Percentiles rank a stretch among this genome's conserved stretches.
Conservation (phyloP, 1,140 invertebrate species). For the Cardiocondyla obscurior region DNA sequence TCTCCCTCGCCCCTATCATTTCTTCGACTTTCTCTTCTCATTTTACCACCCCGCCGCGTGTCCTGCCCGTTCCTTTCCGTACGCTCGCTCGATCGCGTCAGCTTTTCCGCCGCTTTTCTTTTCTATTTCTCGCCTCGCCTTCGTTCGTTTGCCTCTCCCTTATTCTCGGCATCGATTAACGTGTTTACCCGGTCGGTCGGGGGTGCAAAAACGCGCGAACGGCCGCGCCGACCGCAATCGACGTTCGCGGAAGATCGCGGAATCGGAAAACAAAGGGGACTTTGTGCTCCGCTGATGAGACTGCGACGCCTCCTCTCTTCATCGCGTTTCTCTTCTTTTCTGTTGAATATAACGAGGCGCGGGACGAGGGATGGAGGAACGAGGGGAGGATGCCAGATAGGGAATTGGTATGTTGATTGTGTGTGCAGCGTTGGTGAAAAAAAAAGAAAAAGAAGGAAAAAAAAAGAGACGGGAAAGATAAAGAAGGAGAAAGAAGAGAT, state of each 20-base stretch:
- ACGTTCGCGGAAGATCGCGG: slow-evolving; percentile 61
- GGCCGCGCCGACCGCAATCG: slow-evolving; percentile 31
- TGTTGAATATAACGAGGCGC: slow-evolving; percentile 24
- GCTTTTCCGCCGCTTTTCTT: slow-evolving; percentile 27
- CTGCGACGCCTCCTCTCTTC: slow-evolving; percentile 45
- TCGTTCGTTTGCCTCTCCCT: background rate
- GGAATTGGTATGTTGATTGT: slow-evolving; percentile 60
- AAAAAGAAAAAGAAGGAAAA: background rate
- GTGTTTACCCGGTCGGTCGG: slow-evolving; percentile 65
- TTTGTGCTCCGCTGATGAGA: slow-evolving; percentile 65
- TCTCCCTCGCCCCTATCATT: slow-evolving; percentile 11
- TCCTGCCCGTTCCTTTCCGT: slow-evolving; percentile 50
- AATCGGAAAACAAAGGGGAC: slow-evolving; percentile 66
- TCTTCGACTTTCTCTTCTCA: slow-evolving; percentile 39
- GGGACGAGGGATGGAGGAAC: background rate
- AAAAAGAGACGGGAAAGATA: background rate
- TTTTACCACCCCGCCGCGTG: slow-evolving; percentile 9
- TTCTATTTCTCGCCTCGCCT: slow-evolving; percentile 13
- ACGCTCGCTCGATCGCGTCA: slow-evolving; percentile 40
- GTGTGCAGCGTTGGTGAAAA: background rate
- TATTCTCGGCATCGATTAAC: slow-evolving; percentile 62
- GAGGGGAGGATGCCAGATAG: slow-evolving; percentile 29
- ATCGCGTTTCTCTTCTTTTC: slow-evolving; percentile 2
- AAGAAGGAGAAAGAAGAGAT: background rate
- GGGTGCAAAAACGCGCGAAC: slow-evolving; percentile 50